phyloP scores from a whole-genome alignment of 2,888 invertebrate genomes.

The Trichacis sp. region DNA sequence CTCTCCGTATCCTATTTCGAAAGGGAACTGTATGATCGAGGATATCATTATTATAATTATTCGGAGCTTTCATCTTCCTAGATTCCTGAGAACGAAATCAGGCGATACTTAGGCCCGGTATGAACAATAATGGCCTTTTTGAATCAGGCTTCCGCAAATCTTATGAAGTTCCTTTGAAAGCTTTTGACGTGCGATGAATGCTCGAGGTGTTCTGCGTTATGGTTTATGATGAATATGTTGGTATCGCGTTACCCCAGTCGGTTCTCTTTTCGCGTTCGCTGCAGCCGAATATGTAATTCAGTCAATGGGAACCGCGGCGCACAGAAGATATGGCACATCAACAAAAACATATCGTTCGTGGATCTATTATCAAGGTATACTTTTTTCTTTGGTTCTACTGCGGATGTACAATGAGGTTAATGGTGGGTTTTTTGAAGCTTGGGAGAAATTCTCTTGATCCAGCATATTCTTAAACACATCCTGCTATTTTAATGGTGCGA shows the following conservation, averaged over 20 bases:
- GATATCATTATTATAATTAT: constrained; percentile 52
- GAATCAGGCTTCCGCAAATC: constrained; percentile 55
- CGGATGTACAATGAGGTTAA: too few relatives aligned
- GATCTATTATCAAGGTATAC: background rate
- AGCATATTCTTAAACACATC: too few relatives aligned
- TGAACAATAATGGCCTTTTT: constrained; percentile 53
- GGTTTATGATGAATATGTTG: constrained; percentile 63
- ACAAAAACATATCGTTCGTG: background rate
- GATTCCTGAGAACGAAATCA: constrained; percentile 52
- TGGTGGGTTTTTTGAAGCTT: too few relatives aligned
- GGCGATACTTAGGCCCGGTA: constrained; percentile 42
- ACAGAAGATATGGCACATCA: background rate
- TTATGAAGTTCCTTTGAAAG: constrained; percentile 57
- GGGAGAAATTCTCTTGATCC: too few relatives aligned
- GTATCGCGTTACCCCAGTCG: constrained; percentile 55
- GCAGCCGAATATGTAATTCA: constrained; percentile 33
- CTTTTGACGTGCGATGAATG: constrained; percentile 59
- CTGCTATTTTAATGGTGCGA: too few relatives aligned
- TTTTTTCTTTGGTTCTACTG: background rate
- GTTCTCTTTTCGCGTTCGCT: constrained; percentile 38
- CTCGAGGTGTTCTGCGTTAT: constrained; percentile 57
- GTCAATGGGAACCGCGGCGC: constrained; percentile 20
- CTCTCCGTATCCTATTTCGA: constrained; percentile 32
- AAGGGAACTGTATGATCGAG: constrained; percentile 30
- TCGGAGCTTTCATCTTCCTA: constrained; percentile 51